Base-by-base conservation (phyloP, 2,113 vertebrate species). In the Sclerurus mexicanus region DNA sequence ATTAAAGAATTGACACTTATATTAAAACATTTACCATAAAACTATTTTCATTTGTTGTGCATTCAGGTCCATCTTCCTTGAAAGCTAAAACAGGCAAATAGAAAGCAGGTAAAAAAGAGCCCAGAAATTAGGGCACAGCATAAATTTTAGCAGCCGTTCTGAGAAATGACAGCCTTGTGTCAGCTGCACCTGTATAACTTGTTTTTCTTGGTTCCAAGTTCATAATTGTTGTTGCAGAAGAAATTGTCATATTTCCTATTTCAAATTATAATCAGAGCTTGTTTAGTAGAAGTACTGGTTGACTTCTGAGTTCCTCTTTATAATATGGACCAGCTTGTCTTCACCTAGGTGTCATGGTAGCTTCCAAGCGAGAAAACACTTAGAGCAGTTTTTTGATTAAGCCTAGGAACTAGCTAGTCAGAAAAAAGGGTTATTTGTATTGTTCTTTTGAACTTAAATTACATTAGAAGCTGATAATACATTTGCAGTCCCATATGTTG, bases 321-420 rank as follows among this genome's bases (percentile, higher is more conserved):
- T 64, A 31, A n/a, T 12, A 10, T 5, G 3, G 24, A 44, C 63
- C 46, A 71, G n/a, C 30, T 64, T 90, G 18, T 56, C 55, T 53
- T 86, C 47, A 52, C 28, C 17, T 37, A 10, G 58, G 14, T 30
- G 5, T 63, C 23, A 14, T 7, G 9, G 9, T 30, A 27, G 33
- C 22, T 90, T 79, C 37, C 14, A 76, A 56, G 44, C 44, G 37
- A 40, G 24, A 20, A 62, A 69, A 44, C 30, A 22, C 20, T 24
- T 25, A 15, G 0, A 8, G 14, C 4, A 22, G 39, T 42, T 42
- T 59, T 46, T 42, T 0, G 0, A 6, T 15, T 24, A 28, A 80
- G 27, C 24, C 27, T 59, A 63, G 56, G 23, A 75, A 6, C 30
- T 39, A 24, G 25, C 14, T 49, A 49, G 30, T 53, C 17, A 40